These are phyloP conservation scores for Agriopis aurantiaria DNA, from an alignment of 2,888 invertebrate genomes.

Conservation along the genomic window DNA sequence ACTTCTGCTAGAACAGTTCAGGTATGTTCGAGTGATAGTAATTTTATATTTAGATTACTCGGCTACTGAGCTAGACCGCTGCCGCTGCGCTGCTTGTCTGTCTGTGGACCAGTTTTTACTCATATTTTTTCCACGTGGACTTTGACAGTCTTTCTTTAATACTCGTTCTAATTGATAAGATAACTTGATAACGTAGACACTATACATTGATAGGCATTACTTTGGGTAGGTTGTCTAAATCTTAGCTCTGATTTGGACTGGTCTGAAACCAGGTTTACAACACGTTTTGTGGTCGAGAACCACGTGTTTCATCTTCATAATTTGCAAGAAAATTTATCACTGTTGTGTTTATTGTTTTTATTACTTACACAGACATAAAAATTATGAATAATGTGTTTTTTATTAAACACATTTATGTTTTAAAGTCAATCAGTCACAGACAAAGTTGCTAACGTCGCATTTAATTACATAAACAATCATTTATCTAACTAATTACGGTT, in stretches of 20 bases:
- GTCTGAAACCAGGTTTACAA: conserved; percentile 13
- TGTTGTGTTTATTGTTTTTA: background rate
- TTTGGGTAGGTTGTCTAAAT: conserved; percentile 18
- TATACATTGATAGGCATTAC: conserved; percentile 13
- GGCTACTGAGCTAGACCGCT: conserved; percentile 29
- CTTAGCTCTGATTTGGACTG: conserved; percentile 12
- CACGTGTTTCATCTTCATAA: conserved; percentile 28
- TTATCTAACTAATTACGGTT: too few relatives aligned
- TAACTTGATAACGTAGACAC: conserved; percentile 22
- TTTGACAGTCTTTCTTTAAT: conserved; percentile 32
- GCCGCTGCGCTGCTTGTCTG: conserved; percentile 11
- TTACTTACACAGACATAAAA: background rate
- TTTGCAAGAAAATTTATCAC: conserved; percentile 1
- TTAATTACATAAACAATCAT: too few relatives aligned
- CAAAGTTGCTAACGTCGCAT: background rate
- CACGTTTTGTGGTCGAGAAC: conserved; percentile 19
- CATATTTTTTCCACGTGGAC: conserved; percentile 37
- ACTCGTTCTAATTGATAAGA: conserved; percentile 41
- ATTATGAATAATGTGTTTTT: background rate
- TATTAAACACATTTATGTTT: background rate
- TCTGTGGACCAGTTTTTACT: conserved; percentile 35
- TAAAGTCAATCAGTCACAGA: background rate
- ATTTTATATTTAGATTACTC: conserved; percentile 41
- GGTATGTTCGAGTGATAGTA: conserved; percentile 53
- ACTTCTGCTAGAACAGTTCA: conserved; percentile 37